Evolutionary conservation across 2,113 vertebrate genomes (phyloP).

Genomic region (Phrynosoma platyrhinos): DNA sequence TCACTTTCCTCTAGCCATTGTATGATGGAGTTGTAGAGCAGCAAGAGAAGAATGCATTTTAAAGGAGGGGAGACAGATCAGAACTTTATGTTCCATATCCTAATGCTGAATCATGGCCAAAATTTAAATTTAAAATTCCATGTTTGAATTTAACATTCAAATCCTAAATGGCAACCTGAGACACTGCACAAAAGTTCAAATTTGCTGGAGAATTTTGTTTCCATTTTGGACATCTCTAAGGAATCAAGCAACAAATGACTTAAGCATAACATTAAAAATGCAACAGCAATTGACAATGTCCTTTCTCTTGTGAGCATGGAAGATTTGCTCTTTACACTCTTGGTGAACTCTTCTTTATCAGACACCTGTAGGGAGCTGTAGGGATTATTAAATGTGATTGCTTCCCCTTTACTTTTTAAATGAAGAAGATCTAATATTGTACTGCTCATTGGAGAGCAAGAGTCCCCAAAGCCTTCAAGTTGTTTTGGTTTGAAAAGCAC

Average conservation of each 20-base stretch:
- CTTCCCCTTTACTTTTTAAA: not conserved
- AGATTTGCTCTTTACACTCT: not conserved
- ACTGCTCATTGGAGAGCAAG: constrained; percentile 2
- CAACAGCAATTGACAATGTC: not conserved
- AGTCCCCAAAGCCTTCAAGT: constrained; percentile 16
- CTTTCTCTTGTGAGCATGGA: not conserved
- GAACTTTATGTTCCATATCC: too few species aligned
- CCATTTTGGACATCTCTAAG: not conserved
- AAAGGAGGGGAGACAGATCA: too few species aligned
- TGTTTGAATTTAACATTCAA: not conserved
- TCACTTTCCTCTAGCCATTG: too few species aligned
- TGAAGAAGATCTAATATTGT: not conserved
- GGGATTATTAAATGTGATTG: not conserved
- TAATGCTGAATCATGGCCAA: not conserved
- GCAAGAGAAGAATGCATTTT: too few species aligned
- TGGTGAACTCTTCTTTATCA: not conserved
- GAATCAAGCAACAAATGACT: not conserved
- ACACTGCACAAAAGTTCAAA: not conserved
- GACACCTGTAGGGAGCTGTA: not conserved
- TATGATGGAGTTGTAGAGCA: too few species aligned
- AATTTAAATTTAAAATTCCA: not conserved
- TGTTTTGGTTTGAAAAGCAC: constrained; percentile 8
- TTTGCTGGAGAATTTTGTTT: too few species aligned
- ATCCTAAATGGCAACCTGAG: not conserved
- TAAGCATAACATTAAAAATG: not conserved